Conservation (phyloP, 2,888 invertebrate species). For the Pimpla rufipes region DNA sequence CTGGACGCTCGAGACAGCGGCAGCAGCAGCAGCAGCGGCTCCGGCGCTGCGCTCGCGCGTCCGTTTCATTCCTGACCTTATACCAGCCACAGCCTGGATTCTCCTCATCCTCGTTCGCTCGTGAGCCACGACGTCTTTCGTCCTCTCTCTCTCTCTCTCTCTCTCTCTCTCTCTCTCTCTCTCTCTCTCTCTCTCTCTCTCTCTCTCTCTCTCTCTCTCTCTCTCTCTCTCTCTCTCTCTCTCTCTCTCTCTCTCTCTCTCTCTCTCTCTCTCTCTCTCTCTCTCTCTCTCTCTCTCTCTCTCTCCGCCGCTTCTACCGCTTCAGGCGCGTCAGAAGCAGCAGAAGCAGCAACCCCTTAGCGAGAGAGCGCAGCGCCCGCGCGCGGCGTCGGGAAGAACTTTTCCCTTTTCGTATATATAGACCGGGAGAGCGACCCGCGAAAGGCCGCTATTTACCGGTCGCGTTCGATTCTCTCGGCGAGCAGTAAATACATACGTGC, state of each 20-base stretch:
- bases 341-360: slow-evolving; percentile 6
- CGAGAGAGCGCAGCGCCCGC: neutral
- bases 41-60: neutral
- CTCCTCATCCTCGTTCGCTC: slow-evolving; percentile 23
- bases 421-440: neutral
- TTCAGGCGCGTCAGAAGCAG: slow-evolving; percentile 1
- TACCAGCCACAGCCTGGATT: slow-evolving; percentile 7
- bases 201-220: no score
- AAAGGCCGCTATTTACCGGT: slow-evolving; percentile 17
- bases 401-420: slow-evolving; percentile 22
- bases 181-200: no score
- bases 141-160: no score
- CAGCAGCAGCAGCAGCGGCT: no score
- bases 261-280: neutral
- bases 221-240: no score
- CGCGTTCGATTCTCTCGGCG: neutral
- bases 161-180: no score
- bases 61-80: slow-evolving; percentile 40
- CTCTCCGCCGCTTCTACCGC: neutral
- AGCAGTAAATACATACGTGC: neutral
- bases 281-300: neutral
- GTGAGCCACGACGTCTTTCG: no score
- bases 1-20: slow-evolving; percentile 18
- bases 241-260: slow-evolving; percentile 3
- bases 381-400: slow-evolving; percentile 4